Evolutionary conservation across 2,888 invertebrate species (phyloP).

Genomic region (Isoperla grammatica): DNA sequence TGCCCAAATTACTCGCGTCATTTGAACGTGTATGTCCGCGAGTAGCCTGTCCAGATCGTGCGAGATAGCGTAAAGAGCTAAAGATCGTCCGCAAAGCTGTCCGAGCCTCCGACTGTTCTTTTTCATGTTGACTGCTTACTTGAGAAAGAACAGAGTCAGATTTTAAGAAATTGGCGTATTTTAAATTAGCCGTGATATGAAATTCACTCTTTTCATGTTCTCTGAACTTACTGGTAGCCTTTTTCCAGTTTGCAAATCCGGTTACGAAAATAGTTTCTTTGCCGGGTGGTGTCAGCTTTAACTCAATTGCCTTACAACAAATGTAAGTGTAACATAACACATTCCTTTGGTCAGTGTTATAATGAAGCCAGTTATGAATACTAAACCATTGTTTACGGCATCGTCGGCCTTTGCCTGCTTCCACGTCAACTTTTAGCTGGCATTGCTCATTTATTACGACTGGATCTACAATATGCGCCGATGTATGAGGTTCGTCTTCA

Average conservation of each 20-base stretch:
- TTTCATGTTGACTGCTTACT: neutral
- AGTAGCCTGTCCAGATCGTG: slow-evolving; percentile 14
- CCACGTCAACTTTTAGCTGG: too few species aligned
- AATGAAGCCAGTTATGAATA: slow-evolving; percentile 4
- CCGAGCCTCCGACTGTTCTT: neutral
- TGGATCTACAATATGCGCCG: too few species aligned
- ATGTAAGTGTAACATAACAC: slow-evolving; percentile 14
- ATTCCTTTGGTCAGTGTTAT: neutral
- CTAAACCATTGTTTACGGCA: neutral
- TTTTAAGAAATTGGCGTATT: neutral
- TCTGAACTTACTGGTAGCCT: neutral
- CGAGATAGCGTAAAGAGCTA: neutral
- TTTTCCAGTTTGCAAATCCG: slow-evolving; percentile 1
- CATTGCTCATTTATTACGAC: too few species aligned
- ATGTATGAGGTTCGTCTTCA: too few species aligned
- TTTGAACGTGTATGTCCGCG: slow-evolving; percentile 12
- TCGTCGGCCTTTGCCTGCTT: neutral
- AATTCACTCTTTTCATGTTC: neutral
- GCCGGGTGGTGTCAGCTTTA: neutral
- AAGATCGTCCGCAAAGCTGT: neutral
- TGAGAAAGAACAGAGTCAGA: neutral
- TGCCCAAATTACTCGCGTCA: slow-evolving; percentile 17
- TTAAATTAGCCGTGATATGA: neutral
- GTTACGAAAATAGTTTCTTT: slow-evolving; percentile 7
- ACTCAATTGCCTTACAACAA: slow-evolving; percentile 5